A percentile compares a stretch with the other conserved stretches of the same genome.
These are phyloP conservation scores for Xylocopa sonorina DNA, from an alignment of 1,140 invertebrate genomes.

Conservation along the genomic window DNA sequence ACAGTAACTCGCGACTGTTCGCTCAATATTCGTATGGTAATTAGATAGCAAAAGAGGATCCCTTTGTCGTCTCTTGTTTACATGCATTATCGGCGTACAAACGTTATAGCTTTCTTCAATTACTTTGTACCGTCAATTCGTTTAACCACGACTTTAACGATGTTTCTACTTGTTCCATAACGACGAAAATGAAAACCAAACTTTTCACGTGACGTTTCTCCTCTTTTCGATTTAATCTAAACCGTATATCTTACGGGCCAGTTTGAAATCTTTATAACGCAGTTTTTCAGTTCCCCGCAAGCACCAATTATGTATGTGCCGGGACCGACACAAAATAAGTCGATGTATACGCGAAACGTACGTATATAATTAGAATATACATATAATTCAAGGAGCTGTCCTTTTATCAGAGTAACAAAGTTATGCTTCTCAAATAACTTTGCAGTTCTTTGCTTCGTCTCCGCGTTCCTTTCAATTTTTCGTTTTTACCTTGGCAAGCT, in stretches of 20 bases:
- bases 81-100: not conserved
- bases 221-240: not conserved
- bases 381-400: constrained; percentile 30
- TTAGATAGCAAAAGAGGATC: constrained; percentile 8
- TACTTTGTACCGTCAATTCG: not conserved
- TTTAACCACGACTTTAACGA: not conserved
- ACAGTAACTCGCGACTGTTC: constrained; percentile 1
- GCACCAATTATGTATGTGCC: constrained; percentile 28
- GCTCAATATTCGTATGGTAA: constrained; percentile 31
- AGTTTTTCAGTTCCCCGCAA: constrained; percentile 5
- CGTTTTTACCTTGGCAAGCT: not conserved
- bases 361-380: constrained; percentile 31
- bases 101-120: constrained; percentile 5
- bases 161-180: not conserved
- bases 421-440: constrained; percentile 26
- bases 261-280: not conserved
- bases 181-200: not conserved
- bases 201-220: not conserved
- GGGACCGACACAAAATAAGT: constrained; percentile 9
- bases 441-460: not conserved
- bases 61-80: constrained; percentile 7
- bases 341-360: constrained; percentile 2
- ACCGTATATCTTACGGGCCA: not conserved
- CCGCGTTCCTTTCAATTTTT: not conserved
- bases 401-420: constrained; percentile 4